A percentile compares a stretch with the other conserved stretches of the same genome.
phyloP scores from a whole-genome alignment of 2,888 invertebrate genomes.

The Dexiosoma caninum region DNA sequence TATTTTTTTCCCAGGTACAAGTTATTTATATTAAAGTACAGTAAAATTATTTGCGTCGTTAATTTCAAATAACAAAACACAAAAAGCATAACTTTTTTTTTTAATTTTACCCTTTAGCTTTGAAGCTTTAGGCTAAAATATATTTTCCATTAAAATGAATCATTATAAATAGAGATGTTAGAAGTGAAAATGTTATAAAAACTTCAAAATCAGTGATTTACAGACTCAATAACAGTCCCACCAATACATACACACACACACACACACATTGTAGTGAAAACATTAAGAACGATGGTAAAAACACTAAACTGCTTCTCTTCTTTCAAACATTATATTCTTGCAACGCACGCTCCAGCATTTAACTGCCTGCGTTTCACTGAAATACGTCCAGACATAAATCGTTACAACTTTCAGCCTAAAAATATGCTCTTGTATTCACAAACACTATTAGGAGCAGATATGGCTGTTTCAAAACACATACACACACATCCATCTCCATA shows the following conservation, averaged over 20 bases:
- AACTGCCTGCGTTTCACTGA: not conserved
- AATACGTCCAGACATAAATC: constrained; percentile 38
- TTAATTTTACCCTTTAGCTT: no score
- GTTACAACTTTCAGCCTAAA: constrained; percentile 35
- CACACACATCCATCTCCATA: no score
- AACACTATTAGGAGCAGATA: constrained; percentile 17
- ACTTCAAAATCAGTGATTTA: constrained; percentile 31
- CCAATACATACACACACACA: not conserved
- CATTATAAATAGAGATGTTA: constrained; percentile 42
- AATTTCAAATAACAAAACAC: no score
- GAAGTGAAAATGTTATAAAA: constrained; percentile 23
- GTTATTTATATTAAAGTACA: no score
- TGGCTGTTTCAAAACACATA: not conserved
- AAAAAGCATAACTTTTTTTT: no score
- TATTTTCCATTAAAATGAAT: constrained; percentile 46
- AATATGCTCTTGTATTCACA: not conserved
- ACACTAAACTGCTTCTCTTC: not conserved
- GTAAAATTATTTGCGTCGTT: no score
- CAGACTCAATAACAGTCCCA: not conserved
- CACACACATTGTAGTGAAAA: not conserved
- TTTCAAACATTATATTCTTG: not conserved
- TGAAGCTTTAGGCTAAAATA: not conserved
- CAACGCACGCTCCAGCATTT: not conserved
- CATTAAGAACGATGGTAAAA: not conserved
- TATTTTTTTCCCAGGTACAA: no score